Conservation (phyloP, 2,113 vertebrate species). For the Pollimyrus isidori region DNA sequence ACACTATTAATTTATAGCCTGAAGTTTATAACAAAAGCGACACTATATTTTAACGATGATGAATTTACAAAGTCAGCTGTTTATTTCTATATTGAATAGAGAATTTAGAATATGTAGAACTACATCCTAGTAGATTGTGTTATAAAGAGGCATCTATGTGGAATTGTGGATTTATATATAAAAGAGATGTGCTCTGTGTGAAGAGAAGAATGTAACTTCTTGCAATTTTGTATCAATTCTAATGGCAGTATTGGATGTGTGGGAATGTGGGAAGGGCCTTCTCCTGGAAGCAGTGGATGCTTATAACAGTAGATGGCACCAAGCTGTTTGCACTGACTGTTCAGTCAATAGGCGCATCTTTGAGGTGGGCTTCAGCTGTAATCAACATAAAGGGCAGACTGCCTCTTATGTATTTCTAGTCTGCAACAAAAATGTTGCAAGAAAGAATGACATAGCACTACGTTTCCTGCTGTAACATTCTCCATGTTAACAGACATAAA, state of each 20-base stretch:
- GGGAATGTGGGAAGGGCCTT: neutral
- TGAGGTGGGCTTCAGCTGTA: neutral
- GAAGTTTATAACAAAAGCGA: neutral
- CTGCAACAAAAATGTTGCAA: neutral
- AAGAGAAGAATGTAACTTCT: neutral
- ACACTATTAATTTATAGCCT: neutral
- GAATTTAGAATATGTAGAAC: neutral
- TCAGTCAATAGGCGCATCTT: neutral
- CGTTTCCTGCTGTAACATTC: neutral
- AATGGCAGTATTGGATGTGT: neutral
- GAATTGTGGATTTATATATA: neutral
- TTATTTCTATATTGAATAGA: neutral
- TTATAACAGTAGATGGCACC: conserved; percentile 6
- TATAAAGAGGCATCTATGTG: neutral
- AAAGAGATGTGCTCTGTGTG: neutral
- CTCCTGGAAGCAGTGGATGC: neutral
- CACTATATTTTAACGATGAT: neutral
- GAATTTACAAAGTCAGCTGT: neutral
- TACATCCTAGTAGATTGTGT: neutral
- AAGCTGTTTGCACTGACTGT: neutral
- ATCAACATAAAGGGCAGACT: neutral
- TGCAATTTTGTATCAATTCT: neutral
- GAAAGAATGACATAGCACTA: neutral
- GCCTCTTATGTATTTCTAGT: neutral
- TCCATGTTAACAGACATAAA: neutral